Conservation (phyloP, 1,140 invertebrate genomes). For the Drosophila pallidifrons region DNA sequence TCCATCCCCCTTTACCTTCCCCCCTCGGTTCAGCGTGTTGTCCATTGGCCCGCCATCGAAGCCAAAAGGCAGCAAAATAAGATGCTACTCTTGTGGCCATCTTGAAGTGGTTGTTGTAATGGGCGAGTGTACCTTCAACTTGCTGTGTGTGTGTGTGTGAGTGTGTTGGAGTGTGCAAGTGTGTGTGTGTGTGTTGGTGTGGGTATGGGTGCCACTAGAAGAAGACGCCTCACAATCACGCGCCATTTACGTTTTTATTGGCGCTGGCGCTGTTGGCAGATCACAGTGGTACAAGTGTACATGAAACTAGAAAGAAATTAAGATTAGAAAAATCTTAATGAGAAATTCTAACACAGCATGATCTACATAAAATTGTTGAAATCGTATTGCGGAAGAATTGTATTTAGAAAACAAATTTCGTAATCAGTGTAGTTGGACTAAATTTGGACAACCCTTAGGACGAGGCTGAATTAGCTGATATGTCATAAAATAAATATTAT, state of each 20-base stretch:
- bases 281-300: conserved; percentile 42
- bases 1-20: not conserved
- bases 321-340: not conserved
- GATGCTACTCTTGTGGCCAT: conserved; percentile 82
- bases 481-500: no score
- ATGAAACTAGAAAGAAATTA: not conserved
- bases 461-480: no score
- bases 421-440: not conserved
- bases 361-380: no score
- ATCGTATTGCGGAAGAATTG: no score
- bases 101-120: conserved; percentile 80
- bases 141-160: conserved; percentile 11
- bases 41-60: conserved; percentile 76
- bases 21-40: conserved; percentile 12
- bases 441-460: no score
- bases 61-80: conserved; percentile 67
- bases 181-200: conserved; percentile 23
- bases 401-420: not conserved
- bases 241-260: conserved; percentile 76
- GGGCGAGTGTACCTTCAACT: conserved; percentile 22
- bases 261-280: conserved; percentile 58
- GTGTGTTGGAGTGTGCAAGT: conserved; percentile 16
- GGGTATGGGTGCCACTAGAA: conserved; percentile 40
- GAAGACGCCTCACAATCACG: conserved; percentile 72
- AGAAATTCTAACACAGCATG: no score